These are phyloP conservation scores for Adelges cooleyi DNA, from an alignment of 1,140 invertebrate genomes.

Conservation along the genomic window DNA sequence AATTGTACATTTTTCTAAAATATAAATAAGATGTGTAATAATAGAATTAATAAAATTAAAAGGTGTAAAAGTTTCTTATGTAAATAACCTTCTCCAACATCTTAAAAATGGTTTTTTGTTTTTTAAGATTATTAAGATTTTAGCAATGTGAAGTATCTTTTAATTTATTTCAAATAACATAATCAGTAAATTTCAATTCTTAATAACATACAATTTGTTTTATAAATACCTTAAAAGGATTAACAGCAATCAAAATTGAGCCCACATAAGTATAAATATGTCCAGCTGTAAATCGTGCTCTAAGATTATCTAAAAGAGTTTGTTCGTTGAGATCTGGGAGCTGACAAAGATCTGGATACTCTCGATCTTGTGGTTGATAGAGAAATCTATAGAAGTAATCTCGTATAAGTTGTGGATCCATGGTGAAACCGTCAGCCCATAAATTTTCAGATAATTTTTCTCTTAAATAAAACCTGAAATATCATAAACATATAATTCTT, in stretches of 20 bases:
- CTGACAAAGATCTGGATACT: constrained; percentile 91
- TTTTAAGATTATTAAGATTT: no score
- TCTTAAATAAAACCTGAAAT: constrained; percentile 63
- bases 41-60: no score
- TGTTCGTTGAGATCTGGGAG: constrained; percentile 88
- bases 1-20: no score
- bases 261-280: constrained; percentile 96
- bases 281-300: constrained; percentile 74
- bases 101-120: no score
- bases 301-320: constrained; percentile 81
- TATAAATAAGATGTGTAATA: no score
- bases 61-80: no score
- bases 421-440: constrained; percentile 75
- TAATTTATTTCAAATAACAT: no score
- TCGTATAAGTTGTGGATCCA: constrained; percentile 78
- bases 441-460: constrained; percentile 64
- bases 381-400: constrained; percentile 85
- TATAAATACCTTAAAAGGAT: constrained; percentile 54
- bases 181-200: no score
- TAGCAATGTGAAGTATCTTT: no score
- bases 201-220: no score
- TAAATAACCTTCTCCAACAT: no score
- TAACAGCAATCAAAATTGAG: constrained; percentile 87
- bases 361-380: constrained; percentile 75
- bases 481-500: not conserved